These are phyloP conservation scores for Chymomyza procnemis DNA, from an alignment of 2,888 invertebrate species.

Conservation along the genomic window DNA sequence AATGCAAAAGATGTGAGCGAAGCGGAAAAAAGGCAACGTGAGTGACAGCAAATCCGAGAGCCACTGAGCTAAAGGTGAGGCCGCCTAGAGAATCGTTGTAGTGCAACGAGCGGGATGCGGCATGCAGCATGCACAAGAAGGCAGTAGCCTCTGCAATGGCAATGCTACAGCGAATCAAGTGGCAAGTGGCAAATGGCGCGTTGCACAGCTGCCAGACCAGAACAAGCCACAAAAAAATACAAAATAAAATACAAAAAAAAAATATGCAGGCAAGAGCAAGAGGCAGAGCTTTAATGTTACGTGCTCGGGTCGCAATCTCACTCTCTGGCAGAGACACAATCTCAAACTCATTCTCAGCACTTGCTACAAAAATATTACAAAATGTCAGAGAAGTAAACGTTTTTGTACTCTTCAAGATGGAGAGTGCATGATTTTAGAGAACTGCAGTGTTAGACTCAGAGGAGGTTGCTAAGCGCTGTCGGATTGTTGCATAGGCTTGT, in stretches of 20 bases:
- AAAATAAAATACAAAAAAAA: background rate
- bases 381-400: constrained; percentile 46
- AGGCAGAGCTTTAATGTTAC: background rate
- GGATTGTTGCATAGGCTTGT: too few species aligned
- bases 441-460: too few species aligned
- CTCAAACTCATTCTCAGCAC: background rate
- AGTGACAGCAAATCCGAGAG: background rate
- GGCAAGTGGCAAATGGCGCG: constrained; percentile 45
- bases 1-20: constrained; percentile 24
- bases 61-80: background rate
- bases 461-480: too few species aligned
- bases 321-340: background rate
- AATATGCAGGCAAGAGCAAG: background rate
- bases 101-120: background rate
- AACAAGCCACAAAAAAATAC: background rate
- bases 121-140: background rate
- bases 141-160: background rate
- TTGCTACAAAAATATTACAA: constrained; percentile 36
- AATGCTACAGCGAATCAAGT: constrained; percentile 47
- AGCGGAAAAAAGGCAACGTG: constrained; percentile 17
- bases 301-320: background rate
- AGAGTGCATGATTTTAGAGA: background rate
- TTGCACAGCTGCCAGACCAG: constrained; percentile 14
- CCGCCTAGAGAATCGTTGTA: background rate
- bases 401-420: constrained; percentile 8